These are phyloP conservation scores for Acleris laterana DNA, from an alignment of 2,888 invertebrate species.

Conservation along the genomic window DNA sequence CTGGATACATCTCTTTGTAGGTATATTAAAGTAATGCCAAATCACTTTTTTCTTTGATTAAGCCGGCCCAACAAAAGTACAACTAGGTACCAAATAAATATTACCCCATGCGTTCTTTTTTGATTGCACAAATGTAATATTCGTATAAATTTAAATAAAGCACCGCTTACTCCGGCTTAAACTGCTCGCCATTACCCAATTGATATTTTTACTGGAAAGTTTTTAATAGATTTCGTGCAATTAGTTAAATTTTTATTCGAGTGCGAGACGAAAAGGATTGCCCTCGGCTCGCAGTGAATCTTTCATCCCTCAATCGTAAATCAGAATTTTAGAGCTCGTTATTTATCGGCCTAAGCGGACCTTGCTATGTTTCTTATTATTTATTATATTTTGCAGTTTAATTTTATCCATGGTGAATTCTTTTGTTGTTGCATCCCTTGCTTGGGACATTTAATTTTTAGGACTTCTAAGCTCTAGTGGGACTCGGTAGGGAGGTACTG, in stretches of 20 bases:
- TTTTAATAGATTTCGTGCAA: constrained; percentile 34
- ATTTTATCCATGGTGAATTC: neutral
- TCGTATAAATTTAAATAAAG: constrained; percentile 21
- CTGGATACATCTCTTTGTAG: too few relatives aligned
- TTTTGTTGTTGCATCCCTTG: too few relatives aligned
- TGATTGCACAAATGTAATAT: constrained; percentile 17
- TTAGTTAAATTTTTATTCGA: constrained; percentile 34
- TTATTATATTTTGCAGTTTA: constrained; percentile 22
- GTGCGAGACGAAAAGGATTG: constrained; percentile 23
- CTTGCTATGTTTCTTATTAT: constrained; percentile 41
- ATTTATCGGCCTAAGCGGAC: constrained; percentile 36
- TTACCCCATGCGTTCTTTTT: neutral
- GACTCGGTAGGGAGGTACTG: too few relatives aligned
- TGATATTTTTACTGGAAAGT: constrained; percentile 31
- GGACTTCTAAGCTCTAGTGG: neutral
- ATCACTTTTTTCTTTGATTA: too few relatives aligned
- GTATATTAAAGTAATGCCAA: too few relatives aligned
- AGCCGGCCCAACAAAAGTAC: too few relatives aligned
- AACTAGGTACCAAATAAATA: too few relatives aligned
- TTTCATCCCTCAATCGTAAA: constrained; percentile 35
- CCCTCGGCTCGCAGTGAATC: constrained; percentile 33
- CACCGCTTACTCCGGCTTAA: constrained; percentile 15
- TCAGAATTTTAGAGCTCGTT: constrained; percentile 36
- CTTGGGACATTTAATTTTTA: neutral
- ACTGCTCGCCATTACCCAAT: constrained; percentile 19